phyloP scores from a whole-genome alignment of 2,113 vertebrate species.

The Turnix velox region DNA sequence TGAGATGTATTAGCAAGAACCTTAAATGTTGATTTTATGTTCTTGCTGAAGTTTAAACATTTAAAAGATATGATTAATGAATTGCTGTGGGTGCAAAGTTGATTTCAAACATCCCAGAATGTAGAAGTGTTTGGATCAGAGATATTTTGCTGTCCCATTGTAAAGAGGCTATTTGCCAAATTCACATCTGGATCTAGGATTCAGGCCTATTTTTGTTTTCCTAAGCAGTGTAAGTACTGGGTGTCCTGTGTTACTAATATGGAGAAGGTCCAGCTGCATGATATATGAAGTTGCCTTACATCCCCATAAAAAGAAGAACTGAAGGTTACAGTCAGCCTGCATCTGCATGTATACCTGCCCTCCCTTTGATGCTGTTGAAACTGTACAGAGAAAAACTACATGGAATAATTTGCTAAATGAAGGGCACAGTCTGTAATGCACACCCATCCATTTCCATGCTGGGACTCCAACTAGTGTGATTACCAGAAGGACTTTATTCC shows the following conservation, averaged over 20 bases:
- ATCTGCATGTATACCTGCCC: constrained; percentile 34
- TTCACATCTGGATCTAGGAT: constrained; percentile 54
- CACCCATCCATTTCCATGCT: not conserved
- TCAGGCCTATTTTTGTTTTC: constrained; percentile 33
- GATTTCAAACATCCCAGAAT: constrained; percentile 42
- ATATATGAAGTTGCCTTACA: constrained; percentile 5
- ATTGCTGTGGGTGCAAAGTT: constrained; percentile 22
- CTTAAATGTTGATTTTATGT: constrained; percentile 26
- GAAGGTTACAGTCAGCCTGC: constrained; percentile 1
- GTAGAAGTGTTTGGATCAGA: not conserved
- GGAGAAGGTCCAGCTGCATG: constrained; percentile 23
- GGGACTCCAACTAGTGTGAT: not conserved
- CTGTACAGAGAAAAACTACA: not conserved
- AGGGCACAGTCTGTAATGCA: not conserved
- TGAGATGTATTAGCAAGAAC: constrained; percentile 30
- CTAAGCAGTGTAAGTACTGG: constrained; percentile 6
- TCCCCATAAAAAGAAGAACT: constrained; percentile 33
- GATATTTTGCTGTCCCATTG: not conserved
- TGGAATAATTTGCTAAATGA: not conserved
- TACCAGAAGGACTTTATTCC: constrained; percentile 23
- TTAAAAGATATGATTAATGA: constrained; percentile 22
- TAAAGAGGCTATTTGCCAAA: constrained; percentile 46
- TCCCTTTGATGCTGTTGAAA: constrained; percentile 14
- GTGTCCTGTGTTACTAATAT: constrained; percentile 42
- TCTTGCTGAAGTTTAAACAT: constrained; percentile 46